Base-by-base conservation (phyloP, 2,797 vertebrate species). In the Carduelis carduelis region DNA sequence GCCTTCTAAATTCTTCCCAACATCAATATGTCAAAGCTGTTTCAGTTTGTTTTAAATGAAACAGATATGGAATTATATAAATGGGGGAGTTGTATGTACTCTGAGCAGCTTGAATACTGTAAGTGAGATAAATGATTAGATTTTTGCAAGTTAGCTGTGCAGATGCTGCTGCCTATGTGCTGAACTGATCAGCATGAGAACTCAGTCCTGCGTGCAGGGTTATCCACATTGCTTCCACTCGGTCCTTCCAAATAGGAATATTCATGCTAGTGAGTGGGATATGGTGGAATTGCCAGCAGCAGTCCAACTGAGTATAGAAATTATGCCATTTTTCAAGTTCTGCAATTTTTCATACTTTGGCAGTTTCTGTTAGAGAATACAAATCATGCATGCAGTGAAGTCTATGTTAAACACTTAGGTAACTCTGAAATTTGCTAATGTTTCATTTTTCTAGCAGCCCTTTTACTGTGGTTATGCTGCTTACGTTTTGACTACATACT, bases 401-500 rank as follows among this genome's bases (percentile, higher is more conserved):
- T 80, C 23, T 2, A 7, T 52, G 7, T 88, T 81, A 65, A 66
- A 59, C 27, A 21, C 41, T 79, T 83, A 5, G 0, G 5, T n/a
- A 81, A 16, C 61, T 81, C 87, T 80, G 60, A 71, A 85, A 65
- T 47, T 74, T 79, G 37, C 50, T 75, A 6, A 3, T 66, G 18
- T 64, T 94, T 89, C 16, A 19, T 52, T 89, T 83, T 37, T 76
- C 52, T 59, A 64, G 71, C 41, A 61, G 12, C 28, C 43, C 46
- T 77, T 93, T 89, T 91, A 19, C 64, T 91, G 90, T 91, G 94
- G 84, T 77, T 90, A 18, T 60, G n/a, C 34, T 90, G 68, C 41
- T 77, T 91, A 34, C 77, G 35, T 95, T 96, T 94, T 92, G 92
- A 41, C 68, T 93, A 49, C 56, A 77, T 30, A 28, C 52, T 77